Percentiles rank a stretch among this genome's conserved stretches.
Evolutionary conservation across 2,797 vertebrate species (phyloP).

Genomic region (Pangasius djambal): DNA sequence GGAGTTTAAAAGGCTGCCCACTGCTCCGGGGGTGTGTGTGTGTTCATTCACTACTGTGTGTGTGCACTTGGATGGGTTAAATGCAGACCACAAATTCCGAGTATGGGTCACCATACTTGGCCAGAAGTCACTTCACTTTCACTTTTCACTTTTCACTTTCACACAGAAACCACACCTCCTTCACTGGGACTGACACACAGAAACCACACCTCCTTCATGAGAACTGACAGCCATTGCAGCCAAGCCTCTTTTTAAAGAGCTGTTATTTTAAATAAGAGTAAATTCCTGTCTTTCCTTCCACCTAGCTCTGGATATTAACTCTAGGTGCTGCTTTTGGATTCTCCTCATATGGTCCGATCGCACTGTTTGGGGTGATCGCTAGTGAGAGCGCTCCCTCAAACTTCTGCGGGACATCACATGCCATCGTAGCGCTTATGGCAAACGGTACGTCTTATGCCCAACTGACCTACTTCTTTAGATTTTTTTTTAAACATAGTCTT

Average conservation of each 20-base stretch:
- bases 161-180: background rate
- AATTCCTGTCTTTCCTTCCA: slow-evolving; percentile 21
- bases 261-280: background rate
- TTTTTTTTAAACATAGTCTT: background rate
- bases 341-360: slow-evolving; percentile 92
- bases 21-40: too few relatives aligned
- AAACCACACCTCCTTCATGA: background rate
- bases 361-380: slow-evolving; percentile 96
- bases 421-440: slow-evolving; percentile 95
- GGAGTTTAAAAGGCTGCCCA: too few relatives aligned
- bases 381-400: slow-evolving; percentile 94
- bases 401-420: slow-evolving; percentile 94
- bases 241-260: background rate
- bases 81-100: too few relatives aligned
- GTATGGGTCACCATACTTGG: too few relatives aligned
- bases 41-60: too few relatives aligned
- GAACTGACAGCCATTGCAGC: too few relatives aligned
- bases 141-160: too few relatives aligned
- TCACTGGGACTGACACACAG: too few relatives aligned
- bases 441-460: slow-evolving; percentile 80
- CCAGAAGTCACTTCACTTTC: too few relatives aligned
- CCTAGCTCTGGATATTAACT: slow-evolving; percentile 92
- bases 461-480: background rate
- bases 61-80: too few relatives aligned
- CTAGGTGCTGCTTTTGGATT: slow-evolving; percentile 93